Evolutionary conservation across 2,113 vertebrate species (phyloP), one percentile per base, ranked within the genome.

Genomic region (Phalacrocorax aristotelis): DNA sequence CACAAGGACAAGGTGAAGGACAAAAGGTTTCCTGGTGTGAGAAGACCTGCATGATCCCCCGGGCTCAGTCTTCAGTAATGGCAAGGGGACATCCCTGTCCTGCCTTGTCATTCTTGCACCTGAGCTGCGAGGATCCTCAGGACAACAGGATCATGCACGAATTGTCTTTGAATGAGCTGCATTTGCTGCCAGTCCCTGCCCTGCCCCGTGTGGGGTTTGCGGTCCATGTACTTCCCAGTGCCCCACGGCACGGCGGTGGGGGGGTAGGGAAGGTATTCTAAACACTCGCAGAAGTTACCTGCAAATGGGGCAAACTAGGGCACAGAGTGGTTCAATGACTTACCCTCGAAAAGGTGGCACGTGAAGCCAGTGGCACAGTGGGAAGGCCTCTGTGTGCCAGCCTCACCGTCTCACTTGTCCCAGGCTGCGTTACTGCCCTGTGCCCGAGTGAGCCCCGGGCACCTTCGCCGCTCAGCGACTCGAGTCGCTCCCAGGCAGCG

Each of bases 241-340:
- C n/a, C 34, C 21, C 8, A 0, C 11, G 62, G 51, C 7, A 4
- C 1, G 29, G 32, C 0, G 2, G 13, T 57, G 62, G 48, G 49
- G 40, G 44, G 48, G 17, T 11, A 2, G 62, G 48, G 49, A 38
- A 49, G 48, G 17, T 11, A 2, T 26, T 44, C 15, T 5, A 9
- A 93, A 6, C 21, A 6, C 40, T 68, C 2, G 8, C 51, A 55
- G 44, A 34, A 61, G 19, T 71, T 51, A 7, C 49, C 48, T 79
- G 74, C 58, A 64, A 15, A 34, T n/a, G 61, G 32, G 34, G 46
- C 57, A 38, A 58, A 21, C 17, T 22, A 2, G 72, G 84, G 77
- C 87, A 55, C 60, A 8, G 83, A 27, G 29, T 1, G 7, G 44
- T 26, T 66, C 51, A 11, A 7, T 48, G 54, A 46, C 51, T 62